Conservation (phyloP, 1,140 invertebrate species). For the Drosophila punjabiensis region DNA sequence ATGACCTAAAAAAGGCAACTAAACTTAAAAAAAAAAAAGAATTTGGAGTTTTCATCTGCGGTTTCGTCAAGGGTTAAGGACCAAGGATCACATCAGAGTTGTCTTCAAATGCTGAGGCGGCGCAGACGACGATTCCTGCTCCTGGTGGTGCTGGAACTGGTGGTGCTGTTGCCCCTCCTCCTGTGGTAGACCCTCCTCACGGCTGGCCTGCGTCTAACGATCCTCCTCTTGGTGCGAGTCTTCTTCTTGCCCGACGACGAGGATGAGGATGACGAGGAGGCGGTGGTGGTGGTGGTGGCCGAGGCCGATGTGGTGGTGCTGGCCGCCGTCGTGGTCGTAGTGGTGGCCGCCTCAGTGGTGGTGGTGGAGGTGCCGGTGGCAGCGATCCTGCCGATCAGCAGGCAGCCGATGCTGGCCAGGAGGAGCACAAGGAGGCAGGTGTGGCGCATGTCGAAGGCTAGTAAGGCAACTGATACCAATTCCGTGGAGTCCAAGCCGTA, state of each 20-base stretch:
- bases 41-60: background rate
- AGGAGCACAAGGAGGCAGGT: background rate
- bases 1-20: background rate
- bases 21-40: slow-evolving; percentile 9
- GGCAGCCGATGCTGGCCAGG: slow-evolving; percentile 5
- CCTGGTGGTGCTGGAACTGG: background rate
- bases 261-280: background rate
- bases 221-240: fast-evolving
- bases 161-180: background rate
- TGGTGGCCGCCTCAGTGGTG: slow-evolving; percentile 3
- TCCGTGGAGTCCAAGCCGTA: background rate
- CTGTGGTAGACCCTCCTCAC: background rate
- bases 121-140: background rate
- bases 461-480: slow-evolving; percentile 4
- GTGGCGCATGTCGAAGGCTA: background rate
- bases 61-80: background rate
- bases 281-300: background rate
- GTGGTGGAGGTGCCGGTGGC: background rate
- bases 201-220: background rate
- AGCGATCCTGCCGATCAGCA: background rate
- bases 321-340: background rate
- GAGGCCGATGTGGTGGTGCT: background rate
- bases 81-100: background rate
- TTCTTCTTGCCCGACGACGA: background rate
- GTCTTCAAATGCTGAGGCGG: background rate